These are phyloP conservation scores for Drosophila nasuta DNA, from an alignment of 1,140 invertebrate species.

Conservation along the genomic window DNA sequence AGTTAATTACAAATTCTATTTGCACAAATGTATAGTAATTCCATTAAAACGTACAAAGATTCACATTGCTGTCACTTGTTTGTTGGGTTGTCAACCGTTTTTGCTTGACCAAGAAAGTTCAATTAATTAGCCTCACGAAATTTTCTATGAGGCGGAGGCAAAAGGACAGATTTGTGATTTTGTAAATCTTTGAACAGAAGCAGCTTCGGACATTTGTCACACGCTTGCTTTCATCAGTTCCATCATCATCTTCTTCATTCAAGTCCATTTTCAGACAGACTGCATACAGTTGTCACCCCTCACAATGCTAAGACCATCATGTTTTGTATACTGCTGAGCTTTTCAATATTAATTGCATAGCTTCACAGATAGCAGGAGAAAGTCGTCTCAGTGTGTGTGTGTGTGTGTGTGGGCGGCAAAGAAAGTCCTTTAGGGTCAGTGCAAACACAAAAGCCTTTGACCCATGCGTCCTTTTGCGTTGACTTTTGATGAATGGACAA, in stretches of 20 bases:
- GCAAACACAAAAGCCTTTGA: constrained; percentile 68
- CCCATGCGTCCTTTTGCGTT: constrained; percentile 63
- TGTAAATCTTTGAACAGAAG: constrained; percentile 62
- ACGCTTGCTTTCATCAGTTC: constrained; percentile 77
- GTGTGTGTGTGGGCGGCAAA: constrained; percentile 6
- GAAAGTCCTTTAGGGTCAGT: constrained; percentile 53
- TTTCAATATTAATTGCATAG: constrained; percentile 79
- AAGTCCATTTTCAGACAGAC: constrained; percentile 30
- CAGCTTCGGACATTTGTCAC: constrained; percentile 71
- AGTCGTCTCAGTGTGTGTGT: not conserved
- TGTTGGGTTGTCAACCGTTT: not conserved
- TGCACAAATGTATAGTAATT: constrained; percentile 2
- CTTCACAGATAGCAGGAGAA: constrained; percentile 29
- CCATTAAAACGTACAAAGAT: constrained; percentile 14
- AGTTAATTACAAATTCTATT: constrained; percentile 9
- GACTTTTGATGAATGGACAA: constrained; percentile 81
- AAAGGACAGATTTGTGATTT: constrained; percentile 47
- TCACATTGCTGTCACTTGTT: constrained; percentile 25
- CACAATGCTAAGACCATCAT: constrained; percentile 29
- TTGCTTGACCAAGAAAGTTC: constrained; percentile 38
- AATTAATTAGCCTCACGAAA: constrained; percentile 71
- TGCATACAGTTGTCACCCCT: constrained; percentile 33
- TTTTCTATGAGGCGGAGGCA: constrained; percentile 18
- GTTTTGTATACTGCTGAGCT: constrained; percentile 57
- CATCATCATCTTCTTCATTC: constrained; percentile 61